Percentiles rank a stretch among this genome's conserved stretches.
phyloP scores from a whole-genome alignment of 2,888 invertebrate species.

The Drosophila emarginata region DNA sequence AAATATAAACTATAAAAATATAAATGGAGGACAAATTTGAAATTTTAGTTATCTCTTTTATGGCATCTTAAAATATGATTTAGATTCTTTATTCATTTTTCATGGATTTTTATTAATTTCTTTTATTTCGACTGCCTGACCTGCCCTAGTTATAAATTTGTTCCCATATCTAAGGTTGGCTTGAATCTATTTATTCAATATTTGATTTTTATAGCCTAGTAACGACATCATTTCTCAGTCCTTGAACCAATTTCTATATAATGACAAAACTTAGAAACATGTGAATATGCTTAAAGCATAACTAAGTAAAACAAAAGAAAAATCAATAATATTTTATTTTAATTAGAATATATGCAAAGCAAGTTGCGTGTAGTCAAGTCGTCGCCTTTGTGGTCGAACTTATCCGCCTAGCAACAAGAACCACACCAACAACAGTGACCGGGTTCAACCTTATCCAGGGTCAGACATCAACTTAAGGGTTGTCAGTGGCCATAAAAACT shows the following conservation, averaged over 20 bases:
- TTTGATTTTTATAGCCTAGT: conserved; percentile 22
- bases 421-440: not conserved
- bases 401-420: conserved; percentile 37
- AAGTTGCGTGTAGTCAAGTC: conserved; percentile 42
- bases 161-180: not conserved
- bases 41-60: no score
- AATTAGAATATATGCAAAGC: conserved; percentile 43
- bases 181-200: conserved; percentile 28
- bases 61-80: no score
- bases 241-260: conserved; percentile 10
- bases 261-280: not conserved
- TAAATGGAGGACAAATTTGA: no score
- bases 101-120: no score
- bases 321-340: conserved; percentile 44
- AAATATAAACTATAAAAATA: no score
- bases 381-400: conserved; percentile 1
- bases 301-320: conserved; percentile 13
- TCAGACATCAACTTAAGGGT: conserved; percentile 37
- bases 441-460: conserved; percentile 22
- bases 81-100: not conserved
- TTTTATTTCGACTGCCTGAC: not conserved
- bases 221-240: conserved; percentile 29
- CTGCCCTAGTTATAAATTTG: not conserved
- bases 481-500: conserved; percentile 61
- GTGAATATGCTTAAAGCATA: not conserved